These are phyloP conservation scores for Pungitius pungitius DNA, from an alignment of 2,113 vertebrate genomes.

Conservation along the genomic window DNA sequence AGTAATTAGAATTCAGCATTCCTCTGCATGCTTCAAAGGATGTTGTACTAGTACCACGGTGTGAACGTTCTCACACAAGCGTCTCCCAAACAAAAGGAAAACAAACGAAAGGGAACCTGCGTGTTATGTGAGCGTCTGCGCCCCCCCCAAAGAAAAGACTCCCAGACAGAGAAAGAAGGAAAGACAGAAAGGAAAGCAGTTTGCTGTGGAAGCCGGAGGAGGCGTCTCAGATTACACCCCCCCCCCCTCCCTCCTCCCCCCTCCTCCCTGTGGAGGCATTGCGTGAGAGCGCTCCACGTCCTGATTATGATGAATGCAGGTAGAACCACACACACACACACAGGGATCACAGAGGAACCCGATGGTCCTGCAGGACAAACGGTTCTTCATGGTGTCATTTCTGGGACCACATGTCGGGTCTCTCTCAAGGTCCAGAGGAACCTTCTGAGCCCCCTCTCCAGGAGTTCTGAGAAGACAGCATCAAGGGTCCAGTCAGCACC, in stretches of 20 bases:
- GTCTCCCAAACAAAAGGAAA: neutral
- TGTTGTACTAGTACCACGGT: constrained; percentile 14
- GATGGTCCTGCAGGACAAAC: neutral
- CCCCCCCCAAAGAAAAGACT: constrained; percentile 40
- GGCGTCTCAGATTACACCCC: constrained; percentile 80
- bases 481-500: neutral
- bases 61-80: constrained; percentile 16
- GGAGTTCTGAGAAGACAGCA: neutral
- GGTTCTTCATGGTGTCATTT: neutral
- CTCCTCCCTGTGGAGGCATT: constrained; percentile 81
- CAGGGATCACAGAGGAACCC: neutral
- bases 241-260: constrained; percentile 64
- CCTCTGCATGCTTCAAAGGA: neutral
- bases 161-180: constrained; percentile 62
- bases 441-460: fast-evolving
- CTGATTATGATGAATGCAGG: constrained; percentile 84
- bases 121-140: constrained; percentile 67
- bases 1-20: no score
- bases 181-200: constrained; percentile 72
- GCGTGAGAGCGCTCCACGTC: constrained; percentile 80
- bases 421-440: neutral
- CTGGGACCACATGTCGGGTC: neutral
- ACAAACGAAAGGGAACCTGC: constrained; percentile 1
- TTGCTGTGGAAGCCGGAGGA: constrained; percentile 69
- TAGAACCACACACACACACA: constrained; percentile 68